These are phyloP conservation scores for Macrotrachela quadricornifera DNA, from an alignment of 1,140 invertebrate species.

Conservation along the genomic window DNA sequence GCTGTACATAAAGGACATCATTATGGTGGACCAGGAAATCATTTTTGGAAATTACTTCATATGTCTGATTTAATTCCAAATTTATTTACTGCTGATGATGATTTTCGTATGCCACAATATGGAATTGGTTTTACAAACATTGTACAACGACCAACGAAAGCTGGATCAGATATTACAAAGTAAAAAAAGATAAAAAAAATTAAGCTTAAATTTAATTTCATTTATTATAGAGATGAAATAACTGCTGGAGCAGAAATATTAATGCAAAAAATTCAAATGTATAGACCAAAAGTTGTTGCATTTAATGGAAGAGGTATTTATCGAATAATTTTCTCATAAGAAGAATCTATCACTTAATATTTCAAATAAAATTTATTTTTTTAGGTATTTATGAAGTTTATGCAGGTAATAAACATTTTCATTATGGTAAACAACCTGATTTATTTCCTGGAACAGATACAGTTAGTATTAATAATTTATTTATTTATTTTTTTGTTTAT, in stretches of 20 bases:
- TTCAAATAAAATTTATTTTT: conserved; percentile 10
- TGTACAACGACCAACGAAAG: conserved; percentile 75
- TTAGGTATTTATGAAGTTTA: conserved; percentile 44
- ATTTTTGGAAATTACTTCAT: conserved; percentile 56
- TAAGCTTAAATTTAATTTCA: background rate
- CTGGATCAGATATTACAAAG: conserved; percentile 69
- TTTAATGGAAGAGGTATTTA: conserved; percentile 89
- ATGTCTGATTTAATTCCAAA: conserved; percentile 74
- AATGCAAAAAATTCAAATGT: conserved; percentile 69
- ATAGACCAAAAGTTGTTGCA: conserved; percentile 81
- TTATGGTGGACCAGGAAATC: conserved; percentile 89
- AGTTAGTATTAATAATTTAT: conserved; percentile 41
- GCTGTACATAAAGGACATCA: conserved; percentile 91
- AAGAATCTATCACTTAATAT: no score
- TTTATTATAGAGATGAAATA: conserved; percentile 56
- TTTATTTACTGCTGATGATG: conserved; percentile 82
- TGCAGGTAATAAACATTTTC: conserved; percentile 58
- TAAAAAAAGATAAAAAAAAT: conserved; percentile 8
- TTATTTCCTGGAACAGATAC: conserved; percentile 74
- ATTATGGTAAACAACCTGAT: conserved; percentile 79
- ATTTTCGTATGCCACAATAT: conserved; percentile 68
- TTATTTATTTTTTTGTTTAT: background rate
- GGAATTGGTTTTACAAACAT: conserved; percentile 96
- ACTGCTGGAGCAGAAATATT: conserved; percentile 77
- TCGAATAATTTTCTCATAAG: no score